A percentile compares a stretch with the other conserved stretches of the same genome.
phyloP scores from a whole-genome alignment of 2,113 vertebrate species.

The Heloderma charlesbogerti region DNA sequence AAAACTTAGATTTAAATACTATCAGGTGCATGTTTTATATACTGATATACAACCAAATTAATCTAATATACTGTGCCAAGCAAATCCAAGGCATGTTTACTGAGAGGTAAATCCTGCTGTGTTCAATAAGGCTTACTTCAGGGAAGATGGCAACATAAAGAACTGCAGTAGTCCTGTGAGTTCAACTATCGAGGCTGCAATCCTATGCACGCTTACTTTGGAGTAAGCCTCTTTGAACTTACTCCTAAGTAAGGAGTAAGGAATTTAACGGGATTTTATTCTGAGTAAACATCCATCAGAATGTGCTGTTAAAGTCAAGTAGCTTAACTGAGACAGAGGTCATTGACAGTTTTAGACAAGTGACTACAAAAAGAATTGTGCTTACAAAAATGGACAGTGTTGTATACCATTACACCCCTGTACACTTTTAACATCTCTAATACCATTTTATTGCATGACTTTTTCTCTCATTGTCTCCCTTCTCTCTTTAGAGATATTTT shows the following conservation, averaged over 20 bases:
- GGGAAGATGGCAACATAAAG: not conserved
- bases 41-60: not conserved
- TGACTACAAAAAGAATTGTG: not conserved
- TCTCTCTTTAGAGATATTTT: slow-evolving; percentile 32
- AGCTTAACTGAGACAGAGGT: not conserved
- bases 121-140: not conserved
- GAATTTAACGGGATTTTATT: not conserved
- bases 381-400: not conserved
- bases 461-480: not conserved
- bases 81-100: not conserved
- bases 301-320: not conserved
- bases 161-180: not conserved
- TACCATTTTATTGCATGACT: not conserved
- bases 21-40: too few relatives aligned
- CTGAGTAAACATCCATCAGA: not conserved
- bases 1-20: too few relatives aligned
- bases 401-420: not conserved
- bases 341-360: too few relatives aligned
- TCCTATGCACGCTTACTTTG: not conserved
- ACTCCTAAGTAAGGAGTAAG: too few relatives aligned
- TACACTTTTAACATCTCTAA: not conserved
- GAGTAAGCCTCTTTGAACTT: not conserved
- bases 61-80: not conserved
- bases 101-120: not conserved
- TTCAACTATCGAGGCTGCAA: not conserved